Base-by-base conservation (phyloP, 2,113 vertebrate species). In the Australoheros scitulus region DNA sequence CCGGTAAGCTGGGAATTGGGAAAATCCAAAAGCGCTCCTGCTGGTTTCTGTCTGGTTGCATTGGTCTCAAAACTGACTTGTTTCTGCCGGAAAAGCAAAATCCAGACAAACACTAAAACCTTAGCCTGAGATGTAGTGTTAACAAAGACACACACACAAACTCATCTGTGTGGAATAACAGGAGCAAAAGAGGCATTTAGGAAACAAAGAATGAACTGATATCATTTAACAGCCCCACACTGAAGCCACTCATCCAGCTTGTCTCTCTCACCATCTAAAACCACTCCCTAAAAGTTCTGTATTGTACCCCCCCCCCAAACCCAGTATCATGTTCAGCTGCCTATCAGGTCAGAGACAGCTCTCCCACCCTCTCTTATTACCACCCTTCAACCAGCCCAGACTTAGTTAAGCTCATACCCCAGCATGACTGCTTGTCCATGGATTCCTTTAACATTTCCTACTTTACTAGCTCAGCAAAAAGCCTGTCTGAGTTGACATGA, bases 191-290 rank as follows among this genome's bases (percentile, higher is more conserved):
- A 91, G 59, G 57, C 76, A 64, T 74, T 74, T 76, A 72, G 77
- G 78, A 88, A 82, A 92, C 89, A 94, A 93, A 95, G 88, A 90
- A 57, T 65, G 79, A 89, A 90, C 79, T 89, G 87, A 93, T 87
- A 91, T 86, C 75, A 76, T 88, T 76, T 83, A 60, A 91, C 57
- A 84, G 76, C 64, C 76, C 83, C 77, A 52, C 24, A 65, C 17
- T 13, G 61, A 84, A n/a, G 43, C 79, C 81, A 57, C 82, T 43
- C 83, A 74, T 58, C 75, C 38, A 41, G 6, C 76, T 29, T 64
- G 79, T 81, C 77, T 83, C 52, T 80, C 76, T 64, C 63, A 75
- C 78, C 18, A 76, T 88, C 72, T 84, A 65, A 18, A 81, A 91
- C 84, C 79, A 82, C 87, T 82, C 83, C 90, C 83, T 56, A 72